These are phyloP conservation scores for Hemibagrus wyckioides DNA, from an alignment of 2,113 vertebrate genomes.

Conservation along the genomic window DNA sequence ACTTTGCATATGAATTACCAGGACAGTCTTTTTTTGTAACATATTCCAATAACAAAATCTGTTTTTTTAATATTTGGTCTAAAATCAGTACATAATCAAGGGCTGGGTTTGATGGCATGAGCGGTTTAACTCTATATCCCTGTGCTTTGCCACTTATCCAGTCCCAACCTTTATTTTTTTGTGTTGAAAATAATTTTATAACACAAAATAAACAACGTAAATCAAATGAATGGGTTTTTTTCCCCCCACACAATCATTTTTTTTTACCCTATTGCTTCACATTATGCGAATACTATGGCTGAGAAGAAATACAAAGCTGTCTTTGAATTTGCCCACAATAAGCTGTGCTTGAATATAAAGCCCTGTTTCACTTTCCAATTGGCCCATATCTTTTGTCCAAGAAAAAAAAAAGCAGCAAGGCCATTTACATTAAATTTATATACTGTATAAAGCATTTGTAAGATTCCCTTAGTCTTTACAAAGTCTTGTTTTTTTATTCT, in stretches of 20 bases:
- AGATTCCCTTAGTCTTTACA: background rate
- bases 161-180: background rate
- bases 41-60: background rate
- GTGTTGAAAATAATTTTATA: background rate
- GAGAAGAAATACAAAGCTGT: background rate
- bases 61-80: background rate
- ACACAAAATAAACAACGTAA: background rate
- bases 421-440: background rate
- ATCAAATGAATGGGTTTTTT: background rate
- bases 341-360: background rate
- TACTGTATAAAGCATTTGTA: background rate
- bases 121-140: background rate
- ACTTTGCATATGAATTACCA: background rate
- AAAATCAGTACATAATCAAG: background rate
- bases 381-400: background rate
- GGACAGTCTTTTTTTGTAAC: background rate
- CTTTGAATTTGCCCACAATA: background rate
- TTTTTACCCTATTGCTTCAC: background rate
- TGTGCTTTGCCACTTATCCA: background rate
- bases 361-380: background rate
- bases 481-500: background rate
- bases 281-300: background rate
- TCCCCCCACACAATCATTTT: background rate
- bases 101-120: background rate
- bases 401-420: background rate